Evolutionary conservation across 2,113 vertebrate species (phyloP), one percentile per base, ranked within the genome.

Genomic region (Ginglymostoma cirratum): DNA sequence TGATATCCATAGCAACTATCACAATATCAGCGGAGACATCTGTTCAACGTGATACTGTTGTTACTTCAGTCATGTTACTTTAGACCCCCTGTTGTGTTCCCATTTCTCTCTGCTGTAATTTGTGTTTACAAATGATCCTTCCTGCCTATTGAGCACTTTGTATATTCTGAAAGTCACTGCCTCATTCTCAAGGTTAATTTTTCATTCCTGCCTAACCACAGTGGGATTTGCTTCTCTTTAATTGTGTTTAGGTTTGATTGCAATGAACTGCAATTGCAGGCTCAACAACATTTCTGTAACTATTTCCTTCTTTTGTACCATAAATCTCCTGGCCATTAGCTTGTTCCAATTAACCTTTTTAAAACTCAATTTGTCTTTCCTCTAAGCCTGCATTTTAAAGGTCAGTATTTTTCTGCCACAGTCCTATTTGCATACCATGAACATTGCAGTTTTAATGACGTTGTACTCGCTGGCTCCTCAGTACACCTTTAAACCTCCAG

Each of bases 301-400:
- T 67, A 34, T 93, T 93, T 93, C 61, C 61, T n/a, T 23, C 61
- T 93, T 93, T 93, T 93, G 34, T 93, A 19, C 34, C 23, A n/a
- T 93, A 93, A 93, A 67, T 93, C 89, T 67, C 89, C 34, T 66
- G 89, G 61, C 61, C 65, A 93, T 93, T 67, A 67, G 65, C 38
- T 65, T 66, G 89, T 38, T 93, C 89, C 89, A 93, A 67, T 66
- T 93, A 66, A 93, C 89, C 89, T 93, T 93, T 92, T 93, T 93
- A 93, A 93, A 93, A 93, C 15, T 93, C 34, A 66, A 66, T 93
- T 93, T 93, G 34, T 23, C 89, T 93, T 66, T 93, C 61, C 89
- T 93, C 61, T n/a, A 90, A 90, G 87, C 30, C 87, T 66, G 38
- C 61, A 42, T 93, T 93, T 93, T 93, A 93, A 93, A 93, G 61